These are phyloP conservation scores for Hypsopygia costalis DNA, from an alignment of 2,888 invertebrate species.

Conservation along the genomic window DNA sequence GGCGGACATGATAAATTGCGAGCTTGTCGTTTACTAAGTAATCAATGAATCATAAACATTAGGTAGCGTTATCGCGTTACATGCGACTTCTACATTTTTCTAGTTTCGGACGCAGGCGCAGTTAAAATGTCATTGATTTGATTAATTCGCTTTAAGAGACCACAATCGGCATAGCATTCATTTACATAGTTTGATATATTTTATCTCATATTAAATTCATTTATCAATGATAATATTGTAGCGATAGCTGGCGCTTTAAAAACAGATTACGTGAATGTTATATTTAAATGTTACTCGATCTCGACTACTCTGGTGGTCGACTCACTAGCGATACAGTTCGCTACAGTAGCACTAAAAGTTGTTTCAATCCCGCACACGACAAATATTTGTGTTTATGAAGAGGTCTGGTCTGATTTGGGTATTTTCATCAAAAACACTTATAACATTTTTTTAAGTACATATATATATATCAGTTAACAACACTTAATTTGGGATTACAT, in stretches of 20 bases:
- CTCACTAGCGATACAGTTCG: too few species aligned
- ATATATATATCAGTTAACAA: too few species aligned
- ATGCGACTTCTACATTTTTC: conserved; percentile 1
- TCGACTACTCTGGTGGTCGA: too few species aligned
- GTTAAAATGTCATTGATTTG: not conserved
- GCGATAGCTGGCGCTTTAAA: not conserved
- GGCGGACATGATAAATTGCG: conserved; percentile 20
- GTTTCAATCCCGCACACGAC: too few species aligned
- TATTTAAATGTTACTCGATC: not conserved
- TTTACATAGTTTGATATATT: conserved; percentile 3
- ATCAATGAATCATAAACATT: conserved; percentile 10
- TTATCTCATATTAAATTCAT: conserved; percentile 5
- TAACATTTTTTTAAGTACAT: too few species aligned
- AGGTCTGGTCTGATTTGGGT: too few species aligned
- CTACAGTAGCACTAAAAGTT: too few species aligned
- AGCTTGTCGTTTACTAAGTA: conserved; percentile 10
- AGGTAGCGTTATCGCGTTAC: conserved; percentile 6
- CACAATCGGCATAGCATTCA: not conserved
- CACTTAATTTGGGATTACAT: too few species aligned
- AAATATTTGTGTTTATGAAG: too few species aligned
- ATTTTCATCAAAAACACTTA: too few species aligned
- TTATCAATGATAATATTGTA: not conserved
- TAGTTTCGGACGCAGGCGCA: not conserved
- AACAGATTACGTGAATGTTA: not conserved
- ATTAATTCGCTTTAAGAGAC: conserved; percentile 5